A percentile compares a stretch with the other conserved stretches of the same genome.
Evolutionary conservation across 2,888 invertebrate genomes (phyloP).

Genomic region (Aelia acuminata): DNA sequence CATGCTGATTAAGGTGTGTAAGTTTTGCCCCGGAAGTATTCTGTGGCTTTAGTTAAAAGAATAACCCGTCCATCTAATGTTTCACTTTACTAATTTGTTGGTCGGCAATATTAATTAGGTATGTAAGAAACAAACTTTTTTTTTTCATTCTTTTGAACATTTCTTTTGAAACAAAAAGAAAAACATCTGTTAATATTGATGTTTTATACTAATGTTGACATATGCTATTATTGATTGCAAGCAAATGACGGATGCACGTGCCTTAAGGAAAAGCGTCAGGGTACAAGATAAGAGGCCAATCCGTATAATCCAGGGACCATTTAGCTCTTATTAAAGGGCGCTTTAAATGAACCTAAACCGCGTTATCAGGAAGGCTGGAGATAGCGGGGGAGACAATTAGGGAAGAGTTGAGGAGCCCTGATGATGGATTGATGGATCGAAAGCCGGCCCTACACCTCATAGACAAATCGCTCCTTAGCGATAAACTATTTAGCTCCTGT

Average conservation of each 20-base stretch:
- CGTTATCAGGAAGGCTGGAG: background rate
- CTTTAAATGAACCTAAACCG: slow-evolving; percentile 40
- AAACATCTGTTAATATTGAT: too few species aligned
- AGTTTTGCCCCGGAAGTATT: too few species aligned
- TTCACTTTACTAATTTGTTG: too few species aligned
- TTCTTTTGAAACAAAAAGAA: too few species aligned
- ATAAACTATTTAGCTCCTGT: slow-evolving; percentile 46
- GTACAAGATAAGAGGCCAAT: background rate
- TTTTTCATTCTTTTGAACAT: too few species aligned
- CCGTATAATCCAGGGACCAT: background rate
- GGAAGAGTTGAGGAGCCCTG: slow-evolving; percentile 22
- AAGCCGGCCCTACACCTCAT: slow-evolving; percentile 21
- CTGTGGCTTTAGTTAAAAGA: too few species aligned
- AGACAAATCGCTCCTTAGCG: slow-evolving; percentile 51
- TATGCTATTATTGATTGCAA: too few species aligned
- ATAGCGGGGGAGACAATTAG: background rate
- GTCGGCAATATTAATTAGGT: too few species aligned
- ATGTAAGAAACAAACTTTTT: too few species aligned
- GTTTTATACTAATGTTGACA: too few species aligned
- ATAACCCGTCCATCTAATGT: too few species aligned
- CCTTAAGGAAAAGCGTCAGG: background rate
- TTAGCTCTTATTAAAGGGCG: slow-evolving; percentile 32
- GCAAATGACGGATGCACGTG: background rate
- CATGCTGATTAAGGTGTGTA: too few species aligned
- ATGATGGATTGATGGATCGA: slow-evolving; percentile 48